Evolutionary conservation across 2,113 vertebrate species (phyloP).

Genomic region (Perca flavescens): DNA sequence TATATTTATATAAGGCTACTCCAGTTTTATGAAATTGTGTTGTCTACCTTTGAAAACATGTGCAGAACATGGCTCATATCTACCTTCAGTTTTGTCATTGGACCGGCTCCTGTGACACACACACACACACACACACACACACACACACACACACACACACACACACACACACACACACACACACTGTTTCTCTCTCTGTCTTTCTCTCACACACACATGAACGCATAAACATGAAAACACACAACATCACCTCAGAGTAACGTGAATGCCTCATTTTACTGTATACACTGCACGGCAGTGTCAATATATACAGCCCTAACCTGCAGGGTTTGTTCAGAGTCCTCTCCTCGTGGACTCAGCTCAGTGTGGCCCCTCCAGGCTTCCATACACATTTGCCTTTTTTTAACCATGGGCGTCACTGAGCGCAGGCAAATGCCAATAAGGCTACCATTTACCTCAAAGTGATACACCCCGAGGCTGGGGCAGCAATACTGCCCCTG

Average conservation of each 20-base stretch:
- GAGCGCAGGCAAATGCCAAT: constrained; percentile 79
- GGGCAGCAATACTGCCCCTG: constrained; percentile 80
- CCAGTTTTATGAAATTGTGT: constrained; percentile 71
- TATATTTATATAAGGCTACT: constrained; percentile 80
- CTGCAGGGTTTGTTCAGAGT: constrained; percentile 75
- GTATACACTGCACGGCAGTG: constrained; percentile 73
- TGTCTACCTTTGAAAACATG: constrained; percentile 61
- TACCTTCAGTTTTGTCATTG: constrained; percentile 79
- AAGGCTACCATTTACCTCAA: constrained; percentile 86
- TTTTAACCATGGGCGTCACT: constrained; percentile 69
- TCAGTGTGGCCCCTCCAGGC: constrained; percentile 79
- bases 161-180: constrained; percentile 37
- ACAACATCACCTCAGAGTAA: constrained; percentile 84
- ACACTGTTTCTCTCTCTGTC: neutral
- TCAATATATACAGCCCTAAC: constrained; percentile 69
- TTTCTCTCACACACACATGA: constrained; percentile 34
- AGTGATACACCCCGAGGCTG: constrained; percentile 82
- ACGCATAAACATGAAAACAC: constrained; percentile 56
- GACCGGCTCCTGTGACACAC: constrained; percentile 78
- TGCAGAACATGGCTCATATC: constrained; percentile 72
- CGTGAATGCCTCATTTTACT: constrained; percentile 86
- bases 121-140: constrained; percentile 32
- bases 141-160: constrained; percentile 13
- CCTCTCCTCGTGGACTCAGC: constrained; percentile 67
- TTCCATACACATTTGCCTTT: constrained; percentile 79